phyloP scores from a whole-genome alignment of 2,113 vertebrate genomes.

The Caranx melampygus region DNA sequence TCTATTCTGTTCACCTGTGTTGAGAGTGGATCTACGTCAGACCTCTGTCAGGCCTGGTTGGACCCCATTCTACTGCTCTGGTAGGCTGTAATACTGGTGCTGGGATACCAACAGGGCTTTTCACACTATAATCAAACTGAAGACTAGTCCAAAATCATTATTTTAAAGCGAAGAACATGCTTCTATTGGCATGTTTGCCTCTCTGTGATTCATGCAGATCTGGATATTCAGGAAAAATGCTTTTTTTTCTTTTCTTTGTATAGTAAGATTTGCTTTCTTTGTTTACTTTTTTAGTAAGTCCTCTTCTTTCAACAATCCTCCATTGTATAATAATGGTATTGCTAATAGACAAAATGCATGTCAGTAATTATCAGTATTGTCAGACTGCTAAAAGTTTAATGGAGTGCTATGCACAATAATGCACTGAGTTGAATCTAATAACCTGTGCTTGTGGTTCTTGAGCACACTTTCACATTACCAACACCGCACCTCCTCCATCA shows the following conservation, averaged over 20 bases:
- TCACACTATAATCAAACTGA: not conserved
- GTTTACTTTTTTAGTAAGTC: not conserved
- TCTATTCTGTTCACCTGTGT: constrained; percentile 4
- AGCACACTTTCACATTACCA: not conserved
- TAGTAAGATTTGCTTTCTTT: no score
- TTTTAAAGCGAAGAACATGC: not conserved
- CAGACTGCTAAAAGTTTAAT: not conserved
- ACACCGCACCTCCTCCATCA: not conserved
- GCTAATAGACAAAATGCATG: no score
- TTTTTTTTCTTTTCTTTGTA: no score
- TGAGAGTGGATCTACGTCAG: constrained; percentile 44
- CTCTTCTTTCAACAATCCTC: not conserved
- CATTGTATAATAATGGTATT: not conserved
- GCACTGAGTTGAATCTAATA: not conserved
- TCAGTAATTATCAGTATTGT: not conserved
- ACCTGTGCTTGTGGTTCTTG: not conserved
- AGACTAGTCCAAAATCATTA: not conserved
- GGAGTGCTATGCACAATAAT: not conserved
- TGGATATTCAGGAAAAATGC: not conserved
- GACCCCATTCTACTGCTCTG: constrained; percentile 62
- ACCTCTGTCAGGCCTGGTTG: constrained; percentile 41
- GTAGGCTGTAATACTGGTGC: constrained; percentile 64
- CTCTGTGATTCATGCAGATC: not conserved
- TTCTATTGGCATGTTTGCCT: not conserved
- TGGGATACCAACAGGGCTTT: constrained; percentile 15